Conservation (phyloP, 2,113 vertebrate genomes). For the Melanocharis versteri region DNA sequence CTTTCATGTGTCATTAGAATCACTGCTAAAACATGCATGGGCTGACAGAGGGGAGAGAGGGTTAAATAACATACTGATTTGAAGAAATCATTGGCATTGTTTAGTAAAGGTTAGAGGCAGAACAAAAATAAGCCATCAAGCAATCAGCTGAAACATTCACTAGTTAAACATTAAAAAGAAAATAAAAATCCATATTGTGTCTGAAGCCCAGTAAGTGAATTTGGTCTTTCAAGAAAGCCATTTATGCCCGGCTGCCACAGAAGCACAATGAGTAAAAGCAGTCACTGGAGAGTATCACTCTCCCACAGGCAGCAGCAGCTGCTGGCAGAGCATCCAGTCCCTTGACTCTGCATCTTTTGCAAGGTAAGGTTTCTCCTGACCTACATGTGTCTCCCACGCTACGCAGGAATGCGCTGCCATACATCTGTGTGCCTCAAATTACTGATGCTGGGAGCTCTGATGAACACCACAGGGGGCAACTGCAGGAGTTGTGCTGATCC, state of each 20-base stretch:
- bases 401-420: not conserved
- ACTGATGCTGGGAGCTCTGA: not conserved
- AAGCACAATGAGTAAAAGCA: not conserved
- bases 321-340: not conserved
- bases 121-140: not conserved
- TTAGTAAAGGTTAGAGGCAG: conserved; percentile 66
- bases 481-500: not conserved
- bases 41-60: not conserved
- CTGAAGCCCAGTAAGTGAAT: not conserved
- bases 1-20: not conserved
- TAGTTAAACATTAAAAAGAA: not conserved
- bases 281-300: not conserved
- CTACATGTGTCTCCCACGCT: not conserved
- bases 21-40: not conserved
- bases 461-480: not conserved
- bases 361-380: not conserved
- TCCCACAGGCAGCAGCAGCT: not conserved
- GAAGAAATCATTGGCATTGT: conserved; percentile 6
- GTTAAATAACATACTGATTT: not conserved
- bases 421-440: not conserved
- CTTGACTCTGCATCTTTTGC: not conserved
- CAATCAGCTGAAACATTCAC: not conserved
- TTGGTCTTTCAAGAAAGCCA: not conserved
- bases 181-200: not conserved
- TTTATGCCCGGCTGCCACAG: not conserved